Evolutionary conservation across 2,888 invertebrate genomes (phyloP).

Genomic region (Polia nebulosa): DNA sequence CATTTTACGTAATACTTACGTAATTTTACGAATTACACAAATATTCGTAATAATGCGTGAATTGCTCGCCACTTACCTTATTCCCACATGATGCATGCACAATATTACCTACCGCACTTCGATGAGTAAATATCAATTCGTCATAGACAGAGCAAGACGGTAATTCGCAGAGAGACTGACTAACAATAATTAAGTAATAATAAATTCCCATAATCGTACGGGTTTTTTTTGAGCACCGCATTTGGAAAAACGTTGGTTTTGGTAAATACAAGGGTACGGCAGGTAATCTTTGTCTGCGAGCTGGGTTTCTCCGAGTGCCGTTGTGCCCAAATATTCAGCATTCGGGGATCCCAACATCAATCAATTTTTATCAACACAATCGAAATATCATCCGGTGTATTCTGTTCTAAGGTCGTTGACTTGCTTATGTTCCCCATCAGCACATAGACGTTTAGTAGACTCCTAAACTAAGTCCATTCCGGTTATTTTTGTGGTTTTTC

Average conservation of each 20-base stretch:
- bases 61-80: not conserved
- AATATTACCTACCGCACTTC: not conserved
- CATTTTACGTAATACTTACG: slow-evolving; percentile 1
- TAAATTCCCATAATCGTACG: slow-evolving; percentile 41
- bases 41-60: slow-evolving; percentile 12
- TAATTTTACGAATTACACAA: slow-evolving; percentile 7
- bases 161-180: slow-evolving; percentile 31
- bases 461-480: not conserved
- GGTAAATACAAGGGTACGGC: slow-evolving; percentile 5
- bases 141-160: slow-evolving; percentile 23
- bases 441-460: not conserved
- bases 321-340: slow-evolving; percentile 7
- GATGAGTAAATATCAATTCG: slow-evolving; percentile 41
- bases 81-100: slow-evolving; percentile 16
- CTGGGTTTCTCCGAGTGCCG: slow-evolving; percentile 26
- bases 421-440: not conserved
- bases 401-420: not conserved
- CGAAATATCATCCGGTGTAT: not conserved
- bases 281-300: slow-evolving; percentile 20
- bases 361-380: not conserved
- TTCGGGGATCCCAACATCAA: slow-evolving; percentile 2
- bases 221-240: slow-evolving; percentile 35
- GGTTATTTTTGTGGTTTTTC: not conserved
- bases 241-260: slow-evolving; percentile 18
- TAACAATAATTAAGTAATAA: slow-evolving; percentile 53